Evolutionary conservation across 2,113 vertebrate genomes (phyloP), one percentile per base, ranked within the genome.

Genomic region (Colius striatus): DNA sequence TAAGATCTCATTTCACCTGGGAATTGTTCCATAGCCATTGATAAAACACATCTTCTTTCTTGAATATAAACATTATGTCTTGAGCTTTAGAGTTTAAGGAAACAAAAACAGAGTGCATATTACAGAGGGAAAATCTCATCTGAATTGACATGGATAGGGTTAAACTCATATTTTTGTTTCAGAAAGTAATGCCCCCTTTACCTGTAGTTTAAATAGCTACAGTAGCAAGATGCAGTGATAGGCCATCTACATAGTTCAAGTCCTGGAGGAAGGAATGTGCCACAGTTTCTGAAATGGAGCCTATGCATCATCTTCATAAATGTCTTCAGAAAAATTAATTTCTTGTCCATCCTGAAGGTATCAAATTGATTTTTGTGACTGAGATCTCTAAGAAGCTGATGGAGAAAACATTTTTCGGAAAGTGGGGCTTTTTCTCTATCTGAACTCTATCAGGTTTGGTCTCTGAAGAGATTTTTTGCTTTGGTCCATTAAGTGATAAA

Each of bases 341-440:
- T 41, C 36, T 60, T 74, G 6, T 41, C 65, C 57, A 87, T 19
- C 19, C 30, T 77, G 27, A 76, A 74, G 51, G 10, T 27, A 74
- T 70, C 15, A 30, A 29, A 84, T 58, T 66, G 16, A 1, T 90
- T 84, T 84, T 87, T 82, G 53, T 60, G 72, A 47, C 29, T 58
- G 19, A 91, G n/a, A 11, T 91, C 41, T 71, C 36, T 38, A 70
- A 81, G 16, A 65, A 74, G 16, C 50, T 45, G 32, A 66, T 4
- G 79, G 32, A 21, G 7, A 73, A 66, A 86, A 10, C 1, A 8
- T 71, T 79, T 87, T 68, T 54, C 79, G n/a, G 38, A 53, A 94
- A 32, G 5, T n/a, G 11, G 11, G 16, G 0, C 0, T n/a, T 43
- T 61, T 51, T 8, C 11, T 73, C 16, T 73, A 0, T n/a, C 23